These are phyloP conservation scores for Andrena camellia DNA, from an alignment of 2,888 invertebrate genomes.

Conservation along the genomic window DNA sequence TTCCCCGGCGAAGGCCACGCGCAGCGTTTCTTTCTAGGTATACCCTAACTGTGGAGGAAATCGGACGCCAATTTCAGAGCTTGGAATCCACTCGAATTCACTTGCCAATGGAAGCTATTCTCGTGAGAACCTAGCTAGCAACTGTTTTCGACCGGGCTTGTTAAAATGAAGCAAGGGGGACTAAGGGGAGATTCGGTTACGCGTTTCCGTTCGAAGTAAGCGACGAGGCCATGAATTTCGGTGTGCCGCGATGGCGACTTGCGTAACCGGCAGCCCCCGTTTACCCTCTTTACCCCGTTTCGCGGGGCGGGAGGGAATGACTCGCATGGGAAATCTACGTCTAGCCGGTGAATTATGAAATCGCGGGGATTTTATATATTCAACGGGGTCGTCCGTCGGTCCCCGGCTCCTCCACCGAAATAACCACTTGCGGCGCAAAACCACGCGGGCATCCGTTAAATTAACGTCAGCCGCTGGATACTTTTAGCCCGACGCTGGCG, in stretches of 20 bases:
- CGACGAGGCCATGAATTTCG: conserved; percentile 23
- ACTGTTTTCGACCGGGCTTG: too few species aligned
- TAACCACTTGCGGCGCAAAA: conserved; percentile 32
- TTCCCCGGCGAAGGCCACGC: neutral
- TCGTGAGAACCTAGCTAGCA: too few species aligned
- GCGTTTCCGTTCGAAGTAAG: neutral
- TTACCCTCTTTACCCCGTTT: neutral
- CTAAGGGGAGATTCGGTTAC: neutral
- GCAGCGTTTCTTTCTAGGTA: too few species aligned
- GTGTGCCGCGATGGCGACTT: conserved; percentile 25
- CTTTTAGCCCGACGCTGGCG: conserved; percentile 11
- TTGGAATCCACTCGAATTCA: too few species aligned
- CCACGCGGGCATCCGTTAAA: conserved; percentile 36
- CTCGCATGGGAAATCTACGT: conserved; percentile 65
- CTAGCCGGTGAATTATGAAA: conserved; percentile 70
- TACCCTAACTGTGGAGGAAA: too few species aligned
- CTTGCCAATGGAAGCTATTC: too few species aligned
- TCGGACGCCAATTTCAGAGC: too few species aligned
- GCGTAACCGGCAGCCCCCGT: conserved; percentile 24
- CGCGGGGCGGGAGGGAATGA: conserved; percentile 52
- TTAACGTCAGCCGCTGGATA: conserved; percentile 15
- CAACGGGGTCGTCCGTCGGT: conserved; percentile 47
- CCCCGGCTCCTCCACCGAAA: conserved; percentile 26
- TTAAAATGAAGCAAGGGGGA: neutral
- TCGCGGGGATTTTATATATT: conserved; percentile 65